Percentiles rank a stretch among this genome's conserved stretches.
Conservation (phyloP, 1,140 invertebrate species). For the Scaptomyza pallida region DNA sequence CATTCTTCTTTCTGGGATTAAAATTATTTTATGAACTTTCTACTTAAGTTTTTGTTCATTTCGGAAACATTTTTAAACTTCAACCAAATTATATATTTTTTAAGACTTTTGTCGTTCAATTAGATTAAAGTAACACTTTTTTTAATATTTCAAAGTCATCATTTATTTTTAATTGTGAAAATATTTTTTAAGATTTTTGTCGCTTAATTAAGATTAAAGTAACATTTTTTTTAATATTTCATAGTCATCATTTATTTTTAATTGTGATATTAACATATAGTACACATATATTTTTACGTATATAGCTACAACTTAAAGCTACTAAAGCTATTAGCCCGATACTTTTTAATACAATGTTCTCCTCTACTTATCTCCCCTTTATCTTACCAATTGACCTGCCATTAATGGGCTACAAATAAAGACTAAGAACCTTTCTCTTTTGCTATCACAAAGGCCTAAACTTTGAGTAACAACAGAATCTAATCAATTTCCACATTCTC, state of each 20-base stretch:
- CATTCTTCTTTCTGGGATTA: too few relatives aligned
- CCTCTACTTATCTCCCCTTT: not conserved
- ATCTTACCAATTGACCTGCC: not conserved
- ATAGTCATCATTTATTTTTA: slow-evolving; percentile 48
- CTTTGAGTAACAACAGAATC: not conserved
- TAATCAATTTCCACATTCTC: slow-evolving; percentile 84
- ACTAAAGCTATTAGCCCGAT: slow-evolving; percentile 66
- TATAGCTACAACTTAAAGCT: slow-evolving; percentile 66
- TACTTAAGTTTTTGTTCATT: too few relatives aligned
- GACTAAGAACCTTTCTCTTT: slow-evolving; percentile 47
- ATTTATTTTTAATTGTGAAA: too few relatives aligned
- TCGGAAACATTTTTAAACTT: too few relatives aligned
- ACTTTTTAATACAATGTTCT: slow-evolving; percentile 2
- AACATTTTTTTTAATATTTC: not conserved
- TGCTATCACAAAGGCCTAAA: slow-evolving; percentile 67
- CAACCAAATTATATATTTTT: too few relatives aligned
- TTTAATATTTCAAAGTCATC: too few relatives aligned
- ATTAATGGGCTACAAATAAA: slow-evolving; percentile 24
- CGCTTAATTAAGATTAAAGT: not conserved
- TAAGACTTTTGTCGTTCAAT: too few relatives aligned
- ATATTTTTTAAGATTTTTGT: too few relatives aligned
- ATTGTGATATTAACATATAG: slow-evolving; percentile 27
- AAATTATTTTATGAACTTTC: too few relatives aligned
- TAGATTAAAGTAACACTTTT: too few relatives aligned
- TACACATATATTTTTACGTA: slow-evolving; percentile 20